A percentile compares a stretch with the other conserved stretches of the same genome.
Conservation (phyloP, 2,113 vertebrate genomes). For the Cyphomyrus discorhynchus region DNA sequence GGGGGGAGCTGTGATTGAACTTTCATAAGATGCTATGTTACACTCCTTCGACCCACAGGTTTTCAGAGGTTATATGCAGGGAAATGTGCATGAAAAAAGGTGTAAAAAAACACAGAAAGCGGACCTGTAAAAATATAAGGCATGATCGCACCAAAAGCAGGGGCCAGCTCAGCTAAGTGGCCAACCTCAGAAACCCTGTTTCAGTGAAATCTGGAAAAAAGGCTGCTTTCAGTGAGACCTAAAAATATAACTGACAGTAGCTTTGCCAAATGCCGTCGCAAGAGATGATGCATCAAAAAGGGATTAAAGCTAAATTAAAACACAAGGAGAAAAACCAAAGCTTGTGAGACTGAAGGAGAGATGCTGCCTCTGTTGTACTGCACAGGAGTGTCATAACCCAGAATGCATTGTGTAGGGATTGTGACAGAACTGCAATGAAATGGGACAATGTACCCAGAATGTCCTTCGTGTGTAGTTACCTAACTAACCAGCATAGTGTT, state of each 20-base stretch:
- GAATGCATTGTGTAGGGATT: not conserved
- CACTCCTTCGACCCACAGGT: not conserved
- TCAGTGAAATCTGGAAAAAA: not conserved
- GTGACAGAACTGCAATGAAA: not conserved
- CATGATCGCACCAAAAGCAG: not conserved
- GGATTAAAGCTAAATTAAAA: slow-evolving; percentile 12
- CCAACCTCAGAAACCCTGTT: not conserved
- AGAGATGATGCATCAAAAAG: not conserved
- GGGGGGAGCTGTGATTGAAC: not conserved
- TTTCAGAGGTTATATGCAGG: not conserved
- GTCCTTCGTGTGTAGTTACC: not conserved
- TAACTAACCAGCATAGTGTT: not conserved
- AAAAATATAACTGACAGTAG: slow-evolving; percentile 2
- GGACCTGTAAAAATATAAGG: not conserved
- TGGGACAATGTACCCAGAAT: not conserved
- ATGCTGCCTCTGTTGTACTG: not conserved
- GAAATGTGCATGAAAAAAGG: not conserved
- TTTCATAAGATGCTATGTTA: no score
- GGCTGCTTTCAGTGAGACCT: not conserved
- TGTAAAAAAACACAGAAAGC: not conserved
- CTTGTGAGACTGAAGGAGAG: not conserved
- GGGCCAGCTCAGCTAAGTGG: not conserved
- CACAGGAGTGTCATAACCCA: not conserved
- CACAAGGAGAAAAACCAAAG: not conserved
- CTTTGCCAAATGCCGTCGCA: not conserved